phyloP scores from a whole-genome alignment of 2,888 invertebrate genomes.

The Mesorhabditis belari region DNA sequence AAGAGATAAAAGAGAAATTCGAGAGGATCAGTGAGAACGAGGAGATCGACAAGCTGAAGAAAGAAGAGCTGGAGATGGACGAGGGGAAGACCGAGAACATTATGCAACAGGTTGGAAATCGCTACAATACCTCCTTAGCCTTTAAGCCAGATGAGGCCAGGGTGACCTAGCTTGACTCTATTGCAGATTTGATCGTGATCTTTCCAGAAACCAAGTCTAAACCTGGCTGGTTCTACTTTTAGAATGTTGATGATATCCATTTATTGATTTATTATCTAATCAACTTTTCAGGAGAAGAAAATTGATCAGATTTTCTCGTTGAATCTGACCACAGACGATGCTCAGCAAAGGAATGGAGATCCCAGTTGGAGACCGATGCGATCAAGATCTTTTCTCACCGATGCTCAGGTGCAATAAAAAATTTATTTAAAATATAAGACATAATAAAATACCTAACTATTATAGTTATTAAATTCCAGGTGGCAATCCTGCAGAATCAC shows the following conservation, averaged over 20 bases:
- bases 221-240: slow-evolving; percentile 2
- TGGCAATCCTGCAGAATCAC: slow-evolving; percentile 77
- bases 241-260: slow-evolving; percentile 7
- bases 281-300: slow-evolving; percentile 8
- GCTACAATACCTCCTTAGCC: too few species aligned
- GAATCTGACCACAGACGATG: too few species aligned
- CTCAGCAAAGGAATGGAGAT: background rate
- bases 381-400: slow-evolving; percentile 85
- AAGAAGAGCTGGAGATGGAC: background rate
- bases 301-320: too few species aligned
- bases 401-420: slow-evolving; percentile 72
- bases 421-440: background rate
- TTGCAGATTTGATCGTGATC: too few species aligned
- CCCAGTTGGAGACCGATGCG: slow-evolving; percentile 45
- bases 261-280: too few species aligned
- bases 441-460: too few species aligned
- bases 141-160: too few species aligned
- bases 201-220: slow-evolving; percentile 3
- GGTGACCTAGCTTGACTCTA: too few species aligned
- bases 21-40: background rate
- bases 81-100: too few species aligned
- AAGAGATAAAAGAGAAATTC: background rate
- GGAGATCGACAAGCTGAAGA: slow-evolving; percentile 3
- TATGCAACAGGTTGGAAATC: too few species aligned
- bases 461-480: slow-evolving; percentile 53